Evolutionary conservation across 2,113 vertebrate genomes (phyloP).

Genomic region (Hypomesus transpacificus): DNA sequence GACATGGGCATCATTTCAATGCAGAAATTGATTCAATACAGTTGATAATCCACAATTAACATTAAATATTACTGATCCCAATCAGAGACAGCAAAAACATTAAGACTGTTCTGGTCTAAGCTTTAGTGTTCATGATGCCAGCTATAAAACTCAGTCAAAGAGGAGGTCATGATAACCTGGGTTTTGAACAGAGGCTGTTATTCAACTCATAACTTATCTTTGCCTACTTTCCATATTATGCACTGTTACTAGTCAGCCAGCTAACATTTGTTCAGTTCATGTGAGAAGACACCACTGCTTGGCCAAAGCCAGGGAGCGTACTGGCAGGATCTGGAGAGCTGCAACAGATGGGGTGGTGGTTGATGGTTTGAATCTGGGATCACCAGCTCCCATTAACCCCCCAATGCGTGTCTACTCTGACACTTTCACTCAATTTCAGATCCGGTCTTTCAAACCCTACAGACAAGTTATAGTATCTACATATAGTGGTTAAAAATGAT

Average conservation of each 20-base stretch:
- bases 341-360: conserved; percentile 63
- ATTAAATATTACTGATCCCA: not conserved
- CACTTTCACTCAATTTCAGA: conserved; percentile 14
- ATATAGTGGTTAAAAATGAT: not conserved
- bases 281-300: too few relatives aligned
- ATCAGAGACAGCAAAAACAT: not conserved
- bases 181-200: too few relatives aligned
- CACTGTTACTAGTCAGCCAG: too few relatives aligned
- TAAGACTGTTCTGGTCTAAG: not conserved
- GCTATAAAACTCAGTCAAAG: too few relatives aligned
- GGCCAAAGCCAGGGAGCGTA: not conserved
- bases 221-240: too few relatives aligned
- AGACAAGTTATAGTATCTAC: not conserved
- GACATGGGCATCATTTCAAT: not conserved
- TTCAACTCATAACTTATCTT: too few relatives aligned
- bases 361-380: conserved; percentile 57
- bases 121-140: too few relatives aligned
- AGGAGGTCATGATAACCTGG: too few relatives aligned
- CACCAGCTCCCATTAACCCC: conserved; percentile 35
- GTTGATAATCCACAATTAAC: not conserved
- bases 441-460: conserved; percentile 12
- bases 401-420: conserved; percentile 38
- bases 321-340: conserved; percentile 42
- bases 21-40: not conserved
- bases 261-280: too few relatives aligned